Conservation (phyloP, 1,140 invertebrate species). For the Listronotus oregonensis region DNA sequence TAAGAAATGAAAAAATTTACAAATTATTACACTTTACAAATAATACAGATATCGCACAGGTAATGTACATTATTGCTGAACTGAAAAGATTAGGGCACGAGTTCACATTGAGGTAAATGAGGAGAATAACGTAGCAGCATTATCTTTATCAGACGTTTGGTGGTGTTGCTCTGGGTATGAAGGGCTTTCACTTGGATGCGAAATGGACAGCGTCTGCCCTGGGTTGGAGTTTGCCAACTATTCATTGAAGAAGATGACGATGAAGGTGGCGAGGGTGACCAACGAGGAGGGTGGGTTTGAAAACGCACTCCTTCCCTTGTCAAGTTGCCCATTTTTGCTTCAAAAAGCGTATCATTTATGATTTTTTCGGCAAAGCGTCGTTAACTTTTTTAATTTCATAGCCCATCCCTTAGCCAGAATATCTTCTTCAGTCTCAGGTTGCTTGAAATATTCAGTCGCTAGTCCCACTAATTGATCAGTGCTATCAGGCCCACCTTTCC, state of each 20-base stretch:
- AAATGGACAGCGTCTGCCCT: background rate
- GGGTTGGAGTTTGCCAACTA: background rate
- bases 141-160: constrained; percentile 5
- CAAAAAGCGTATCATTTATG: constrained; percentile 1
- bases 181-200: background rate
- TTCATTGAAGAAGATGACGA: background rate
- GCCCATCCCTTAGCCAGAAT: background rate
- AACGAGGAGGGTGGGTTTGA: too few relatives aligned
- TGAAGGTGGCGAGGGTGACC: background rate
- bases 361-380: constrained; percentile 1
- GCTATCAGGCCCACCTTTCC: background rate
- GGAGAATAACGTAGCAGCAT: too few relatives aligned
- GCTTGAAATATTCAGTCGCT: background rate
- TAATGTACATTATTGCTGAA: too few relatives aligned
- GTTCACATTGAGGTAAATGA: too few relatives aligned
- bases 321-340: constrained; percentile 22
- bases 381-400: background rate
- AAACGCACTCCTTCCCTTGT: constrained; percentile 16
- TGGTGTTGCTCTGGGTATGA: background rate
- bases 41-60: too few relatives aligned
- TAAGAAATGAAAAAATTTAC: too few relatives aligned
- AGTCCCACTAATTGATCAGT: background rate
- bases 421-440: too few relatives aligned
- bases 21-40: too few relatives aligned
- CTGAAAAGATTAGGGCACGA: too few relatives aligned